Percentiles rank a stretch among this genome's conserved stretches.
Evolutionary conservation across 2,888 invertebrate species (phyloP).

Genomic region (Lottia scabra): DNA sequence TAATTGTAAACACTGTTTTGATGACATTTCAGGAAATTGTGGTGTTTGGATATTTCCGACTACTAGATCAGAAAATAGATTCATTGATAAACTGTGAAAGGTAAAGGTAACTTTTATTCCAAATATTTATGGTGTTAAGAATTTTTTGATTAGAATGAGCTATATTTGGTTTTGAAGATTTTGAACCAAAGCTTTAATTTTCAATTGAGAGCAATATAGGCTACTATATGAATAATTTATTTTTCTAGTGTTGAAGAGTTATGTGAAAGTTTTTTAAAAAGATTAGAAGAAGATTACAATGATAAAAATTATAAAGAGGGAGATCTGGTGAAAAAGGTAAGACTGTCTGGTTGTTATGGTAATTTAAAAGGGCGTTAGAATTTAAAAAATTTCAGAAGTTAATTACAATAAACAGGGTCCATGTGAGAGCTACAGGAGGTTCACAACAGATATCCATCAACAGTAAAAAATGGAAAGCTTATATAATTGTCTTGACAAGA

Average conservation of each 20-base stretch:
- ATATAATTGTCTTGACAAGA: too few relatives aligned
- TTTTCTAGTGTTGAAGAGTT: slow-evolving; percentile 48
- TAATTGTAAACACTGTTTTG: not conserved
- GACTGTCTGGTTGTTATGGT: not conserved
- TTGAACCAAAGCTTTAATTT: slow-evolving; percentile 46
- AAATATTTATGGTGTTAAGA: too few relatives aligned
- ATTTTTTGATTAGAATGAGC: too few relatives aligned
- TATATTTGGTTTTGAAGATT: slow-evolving; percentile 51
- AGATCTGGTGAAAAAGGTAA: slow-evolving; percentile 54
- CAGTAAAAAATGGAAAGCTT: too few relatives aligned
- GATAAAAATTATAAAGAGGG: slow-evolving; percentile 38
- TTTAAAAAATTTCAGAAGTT: too few relatives aligned
- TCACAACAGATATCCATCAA: too few relatives aligned
- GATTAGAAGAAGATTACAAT: slow-evolving; percentile 59
- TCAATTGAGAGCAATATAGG: slow-evolving; percentile 41
- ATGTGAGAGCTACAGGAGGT: too few relatives aligned
- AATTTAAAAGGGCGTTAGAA: too few relatives aligned
- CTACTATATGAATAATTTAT: not conserved
- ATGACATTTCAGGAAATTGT: slow-evolving; percentile 50
- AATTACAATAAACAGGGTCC: too few relatives aligned
- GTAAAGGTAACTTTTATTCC: slow-evolving; percentile 27
- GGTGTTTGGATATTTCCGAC: slow-evolving; percentile 58
- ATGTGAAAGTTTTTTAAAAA: slow-evolving; percentile 45
- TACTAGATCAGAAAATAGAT: slow-evolving; percentile 61
- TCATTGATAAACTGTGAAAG: slow-evolving; percentile 45